Evolutionary conservation across 2,888 invertebrate species (phyloP).

Genomic region (Cosmopolites sordidus): DNA sequence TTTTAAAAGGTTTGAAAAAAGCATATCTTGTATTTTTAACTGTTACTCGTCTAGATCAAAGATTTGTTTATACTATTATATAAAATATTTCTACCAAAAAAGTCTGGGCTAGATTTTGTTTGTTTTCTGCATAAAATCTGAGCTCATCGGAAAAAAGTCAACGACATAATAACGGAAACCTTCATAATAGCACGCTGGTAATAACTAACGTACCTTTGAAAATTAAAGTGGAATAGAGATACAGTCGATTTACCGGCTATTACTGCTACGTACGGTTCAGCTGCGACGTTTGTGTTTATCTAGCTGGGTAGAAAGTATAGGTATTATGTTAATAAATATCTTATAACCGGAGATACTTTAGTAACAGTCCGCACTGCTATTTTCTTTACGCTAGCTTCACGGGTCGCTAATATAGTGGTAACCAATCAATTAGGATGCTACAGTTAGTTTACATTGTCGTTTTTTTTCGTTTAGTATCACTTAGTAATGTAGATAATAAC

Average conservation of each 20-base stretch:
- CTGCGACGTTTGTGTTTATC: slow-evolving; percentile 17
- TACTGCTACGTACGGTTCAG: neutral
- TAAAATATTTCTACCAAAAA: too few species aligned
- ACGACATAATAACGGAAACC: too few species aligned
- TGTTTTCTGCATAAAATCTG: too few species aligned
- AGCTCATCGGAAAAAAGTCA: too few species aligned
- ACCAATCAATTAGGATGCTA: slow-evolving; percentile 22
- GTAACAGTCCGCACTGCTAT: slow-evolving; percentile 18
- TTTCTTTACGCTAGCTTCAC: slow-evolving; percentile 23
- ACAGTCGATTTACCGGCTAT: neutral
- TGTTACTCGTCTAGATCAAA: too few species aligned
- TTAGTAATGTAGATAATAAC: too few species aligned
- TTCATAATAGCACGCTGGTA: neutral
- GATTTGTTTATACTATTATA: too few species aligned
- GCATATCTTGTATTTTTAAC: too few species aligned
- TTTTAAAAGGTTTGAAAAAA: too few species aligned
- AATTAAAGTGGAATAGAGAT: neutral
- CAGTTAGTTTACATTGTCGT: neutral
- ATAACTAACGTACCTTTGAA: neutral
- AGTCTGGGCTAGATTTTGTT: too few species aligned
- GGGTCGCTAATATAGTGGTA: slow-evolving; percentile 26
- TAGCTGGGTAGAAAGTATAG: slow-evolving; percentile 20
- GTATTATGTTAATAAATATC: slow-evolving; percentile 27
- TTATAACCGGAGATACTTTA: slow-evolving; percentile 22
- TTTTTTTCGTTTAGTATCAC: too few species aligned